These are phyloP conservation scores for Orchesellides sinensis DNA, from an alignment of 2,888 invertebrate species.

Conservation along the genomic window DNA sequence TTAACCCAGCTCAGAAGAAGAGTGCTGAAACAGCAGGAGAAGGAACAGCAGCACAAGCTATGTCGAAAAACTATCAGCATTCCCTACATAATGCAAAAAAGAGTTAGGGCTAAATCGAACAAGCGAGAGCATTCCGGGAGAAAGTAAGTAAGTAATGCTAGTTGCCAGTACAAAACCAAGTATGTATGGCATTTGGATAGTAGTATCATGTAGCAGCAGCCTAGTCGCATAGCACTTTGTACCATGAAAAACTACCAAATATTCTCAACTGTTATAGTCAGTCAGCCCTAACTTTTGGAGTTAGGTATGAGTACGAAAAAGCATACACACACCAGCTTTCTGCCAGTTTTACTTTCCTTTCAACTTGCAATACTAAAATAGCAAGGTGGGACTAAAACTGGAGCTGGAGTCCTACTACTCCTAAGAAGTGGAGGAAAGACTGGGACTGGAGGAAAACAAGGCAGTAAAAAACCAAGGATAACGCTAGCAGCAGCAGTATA, in stretches of 20 bases:
- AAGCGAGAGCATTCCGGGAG: no score
- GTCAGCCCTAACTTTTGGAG: no score
- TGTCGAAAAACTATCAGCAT: no score
- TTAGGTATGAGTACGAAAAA: no score
- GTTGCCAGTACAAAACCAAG: neutral
- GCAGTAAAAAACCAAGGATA: neutral
- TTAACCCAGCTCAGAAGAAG: conserved; percentile 2
- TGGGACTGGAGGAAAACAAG: neutral
- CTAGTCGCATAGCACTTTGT: neutral
- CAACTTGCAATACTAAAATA: neutral
- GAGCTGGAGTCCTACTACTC: neutral
- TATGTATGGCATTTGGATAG: neutral
- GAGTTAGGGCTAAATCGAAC: no score
- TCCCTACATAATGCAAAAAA: no score
- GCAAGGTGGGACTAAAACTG: neutral
- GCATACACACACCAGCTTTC: neutral
- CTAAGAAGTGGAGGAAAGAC: neutral
- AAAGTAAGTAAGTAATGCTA: neutral
- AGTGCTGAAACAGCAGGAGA: neutral
- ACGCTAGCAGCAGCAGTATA: neutral
- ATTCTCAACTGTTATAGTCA: no score
- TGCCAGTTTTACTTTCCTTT: neutral
- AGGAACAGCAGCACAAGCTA: neutral
- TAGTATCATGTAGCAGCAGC: neutral
- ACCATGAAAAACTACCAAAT: neutral